phyloP scores from a whole-genome alignment of 2,113 vertebrate species.

The Chunga burmeisteri region DNA sequence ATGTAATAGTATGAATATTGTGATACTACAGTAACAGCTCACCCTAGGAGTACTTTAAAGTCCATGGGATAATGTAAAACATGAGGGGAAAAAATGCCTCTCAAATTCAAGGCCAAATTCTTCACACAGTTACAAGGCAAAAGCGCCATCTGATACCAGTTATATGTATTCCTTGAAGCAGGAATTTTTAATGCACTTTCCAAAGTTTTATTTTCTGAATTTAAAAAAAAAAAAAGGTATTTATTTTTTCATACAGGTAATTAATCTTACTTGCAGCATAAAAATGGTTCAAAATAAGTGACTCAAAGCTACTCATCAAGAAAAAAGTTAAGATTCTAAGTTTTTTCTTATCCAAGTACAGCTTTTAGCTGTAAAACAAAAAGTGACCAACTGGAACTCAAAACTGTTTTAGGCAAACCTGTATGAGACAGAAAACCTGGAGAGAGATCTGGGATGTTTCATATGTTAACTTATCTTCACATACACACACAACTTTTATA shows the following conservation, averaged over 20 bases:
- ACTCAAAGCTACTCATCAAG: neutral
- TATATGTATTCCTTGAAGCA: neutral
- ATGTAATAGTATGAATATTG: neutral
- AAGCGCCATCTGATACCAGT: neutral
- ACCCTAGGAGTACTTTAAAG: neutral
- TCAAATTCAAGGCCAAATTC: neutral
- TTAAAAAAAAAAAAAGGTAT: neutral
- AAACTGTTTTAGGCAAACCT: neutral
- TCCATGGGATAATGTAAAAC: neutral
- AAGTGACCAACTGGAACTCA: neutral
- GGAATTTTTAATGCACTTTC: neutral
- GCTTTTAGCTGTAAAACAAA: neutral
- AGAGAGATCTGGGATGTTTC: neutral
- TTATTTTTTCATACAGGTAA: neutral
- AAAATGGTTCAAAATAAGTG: neutral
- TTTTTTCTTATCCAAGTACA: neutral
- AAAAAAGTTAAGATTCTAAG: neutral
- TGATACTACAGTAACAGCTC: neutral
- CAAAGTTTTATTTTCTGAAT: neutral
- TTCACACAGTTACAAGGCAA: neutral
- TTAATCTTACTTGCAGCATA: neutral
- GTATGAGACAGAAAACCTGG: neutral
- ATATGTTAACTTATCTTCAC: neutral
- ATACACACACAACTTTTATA: neutral
- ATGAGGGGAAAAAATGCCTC: neutral